Percentiles rank a stretch among this genome's conserved stretches.
These are phyloP conservation scores for Saguinus midas DNA, from an alignment of 2,113 vertebrate species.

Conservation along the genomic window DNA sequence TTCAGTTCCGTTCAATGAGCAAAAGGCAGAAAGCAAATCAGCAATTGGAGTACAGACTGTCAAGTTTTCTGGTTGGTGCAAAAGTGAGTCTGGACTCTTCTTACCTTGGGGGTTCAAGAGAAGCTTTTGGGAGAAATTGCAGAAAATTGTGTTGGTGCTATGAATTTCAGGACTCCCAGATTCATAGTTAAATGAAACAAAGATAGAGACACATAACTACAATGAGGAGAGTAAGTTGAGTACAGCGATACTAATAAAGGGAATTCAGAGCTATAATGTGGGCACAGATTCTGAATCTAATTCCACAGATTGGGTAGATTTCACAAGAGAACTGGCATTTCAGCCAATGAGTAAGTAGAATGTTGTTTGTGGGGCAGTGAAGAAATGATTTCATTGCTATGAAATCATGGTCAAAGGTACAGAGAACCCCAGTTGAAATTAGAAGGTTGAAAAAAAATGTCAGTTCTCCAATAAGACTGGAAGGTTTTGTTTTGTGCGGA, in stretches of 20 bases:
- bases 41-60: too few relatives aligned
- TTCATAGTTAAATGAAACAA: background rate
- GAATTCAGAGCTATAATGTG: background rate
- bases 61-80: background rate
- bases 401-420: background rate
- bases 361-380: background rate
- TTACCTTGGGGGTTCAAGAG: background rate
- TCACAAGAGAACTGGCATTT: background rate
- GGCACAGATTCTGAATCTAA: background rate
- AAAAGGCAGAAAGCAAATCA: background rate
- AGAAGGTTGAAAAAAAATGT: background rate
- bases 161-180: background rate
- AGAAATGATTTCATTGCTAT: background rate
- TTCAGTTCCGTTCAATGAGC: background rate
- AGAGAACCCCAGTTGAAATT: background rate
- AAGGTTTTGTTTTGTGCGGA: accelerated
- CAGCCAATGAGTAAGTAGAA: background rate
- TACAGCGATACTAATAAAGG: background rate
- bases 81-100: accelerated
- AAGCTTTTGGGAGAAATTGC: background rate
- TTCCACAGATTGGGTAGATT: background rate
- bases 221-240: background rate
- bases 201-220: background rate
- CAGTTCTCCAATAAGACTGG: background rate
- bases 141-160: background rate